Evolutionary conservation across 2,797 vertebrate species (phyloP), one percentile per base, ranked within the genome.

Genomic region (Sphaeramia orbicularis): DNA sequence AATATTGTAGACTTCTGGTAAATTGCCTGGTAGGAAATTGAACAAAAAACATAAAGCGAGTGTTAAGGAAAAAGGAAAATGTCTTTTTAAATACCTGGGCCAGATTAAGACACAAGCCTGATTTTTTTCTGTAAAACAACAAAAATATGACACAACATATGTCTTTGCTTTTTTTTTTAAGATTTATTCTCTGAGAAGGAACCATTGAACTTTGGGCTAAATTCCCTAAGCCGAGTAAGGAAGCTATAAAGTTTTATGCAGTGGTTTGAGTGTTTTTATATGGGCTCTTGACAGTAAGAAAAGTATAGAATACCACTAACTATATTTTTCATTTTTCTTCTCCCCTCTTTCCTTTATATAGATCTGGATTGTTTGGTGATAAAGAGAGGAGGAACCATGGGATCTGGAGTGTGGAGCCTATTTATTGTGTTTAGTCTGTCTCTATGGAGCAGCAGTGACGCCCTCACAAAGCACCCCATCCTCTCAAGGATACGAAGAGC

Each of bases 401-500:
- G 93, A 89, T 71, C 93, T 64, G 44, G 92, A 62, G 67, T 84
- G 76, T 95, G 95, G 96, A 92, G 89, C 65, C 50, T 95, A 62
- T 91, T 93, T 37, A 53, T 94, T 44, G 67, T 98, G 7, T 50
- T 96, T 65, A 82, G 92, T 79, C 78, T 96, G 63, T 87, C 95
- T 77, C 7, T 90, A 44, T 92, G 94, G 35, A 76, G 49, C 61
- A 74, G 65, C 45, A 66, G 80, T 55, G 72, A 89, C 57, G 88
- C 91, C 54, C 86, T 88, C 86, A 82, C 14, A 78, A 91, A 90
- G 92, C 72, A 88, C 91, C 58, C 90, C 80, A 62, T 96, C 92
- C 12, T 94, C 83, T 87, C 77, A 32, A 78, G 88, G 72, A 88
- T 81, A 74, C 80, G 91, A 61, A 89, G 94, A 56, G 90, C 89